These are phyloP conservation scores for Stenopsyche tienmushanensis DNA, from an alignment of 1,140 invertebrate genomes.

Conservation along the genomic window DNA sequence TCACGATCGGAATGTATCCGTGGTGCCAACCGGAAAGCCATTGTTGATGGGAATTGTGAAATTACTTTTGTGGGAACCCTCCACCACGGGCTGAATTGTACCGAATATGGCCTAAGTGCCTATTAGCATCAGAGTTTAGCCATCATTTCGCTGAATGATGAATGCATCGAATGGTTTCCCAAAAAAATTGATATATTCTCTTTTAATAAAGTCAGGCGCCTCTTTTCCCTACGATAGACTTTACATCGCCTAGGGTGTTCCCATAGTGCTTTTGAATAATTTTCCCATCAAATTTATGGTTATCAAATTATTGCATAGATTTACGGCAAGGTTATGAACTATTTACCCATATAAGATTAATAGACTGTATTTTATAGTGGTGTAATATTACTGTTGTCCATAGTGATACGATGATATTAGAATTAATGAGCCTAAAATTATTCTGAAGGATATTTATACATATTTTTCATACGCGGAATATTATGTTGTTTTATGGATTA, in stretches of 20 bases:
- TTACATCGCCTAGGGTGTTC: background rate
- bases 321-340: conserved; percentile 13
- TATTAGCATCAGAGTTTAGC: background rate
- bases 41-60: conserved; percentile 1
- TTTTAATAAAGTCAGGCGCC: conserved; percentile 8
- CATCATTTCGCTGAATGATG: conserved; percentile 1
- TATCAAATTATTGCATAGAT: conserved; percentile 28
- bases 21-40: background rate
- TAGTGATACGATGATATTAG: too few relatives aligned
- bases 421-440: too few relatives aligned
- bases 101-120: background rate
- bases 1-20: background rate
- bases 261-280: conserved; percentile 9
- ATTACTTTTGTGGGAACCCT: conserved; percentile 7
- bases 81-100: background rate
- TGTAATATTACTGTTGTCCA: too few relatives aligned
- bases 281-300: conserved; percentile 24
- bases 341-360: conserved; percentile 15
- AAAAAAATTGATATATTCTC: conserved; percentile 13
- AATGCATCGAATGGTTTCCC: background rate
- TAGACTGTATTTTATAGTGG: too few relatives aligned
- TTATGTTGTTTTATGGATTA: too few relatives aligned
- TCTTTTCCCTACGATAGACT: background rate
- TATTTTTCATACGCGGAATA: too few relatives aligned
- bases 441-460: too few relatives aligned